These are phyloP conservation scores for Hypothenemus hampei DNA, from an alignment of 1,140 invertebrate species.

Conservation along the genomic window DNA sequence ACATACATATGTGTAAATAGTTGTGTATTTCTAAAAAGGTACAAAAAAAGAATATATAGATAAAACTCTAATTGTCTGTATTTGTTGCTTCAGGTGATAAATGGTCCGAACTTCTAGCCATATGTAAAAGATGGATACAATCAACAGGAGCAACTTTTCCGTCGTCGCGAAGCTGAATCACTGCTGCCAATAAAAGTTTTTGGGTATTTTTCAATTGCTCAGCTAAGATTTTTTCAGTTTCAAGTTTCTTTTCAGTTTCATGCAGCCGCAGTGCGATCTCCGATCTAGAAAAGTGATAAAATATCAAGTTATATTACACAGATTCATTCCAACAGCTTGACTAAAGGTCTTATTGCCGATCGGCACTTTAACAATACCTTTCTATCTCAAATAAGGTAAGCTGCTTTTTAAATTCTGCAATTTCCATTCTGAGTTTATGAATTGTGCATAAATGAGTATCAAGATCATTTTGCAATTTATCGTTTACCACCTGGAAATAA, in stretches of 20 bases:
- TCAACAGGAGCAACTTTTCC: slow-evolving; percentile 18
- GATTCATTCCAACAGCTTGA: no score
- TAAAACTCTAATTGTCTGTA: not conserved
- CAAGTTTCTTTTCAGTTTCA: slow-evolving; percentile 29
- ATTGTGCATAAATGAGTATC: no score
- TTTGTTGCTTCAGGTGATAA: not conserved
- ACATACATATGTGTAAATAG: no score
- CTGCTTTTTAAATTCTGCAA: slow-evolving; percentile 25
- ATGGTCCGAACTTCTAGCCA: slow-evolving; percentile 11
- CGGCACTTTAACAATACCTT: no score
- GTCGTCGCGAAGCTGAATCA: slow-evolving; percentile 25
- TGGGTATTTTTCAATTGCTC: slow-evolving; percentile 28
- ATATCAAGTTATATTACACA: slow-evolving; percentile 1
- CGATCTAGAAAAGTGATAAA: slow-evolving; percentile 20
- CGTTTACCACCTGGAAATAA: no score
- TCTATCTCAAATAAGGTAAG: slow-evolving; percentile 29
- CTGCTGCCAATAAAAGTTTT: slow-evolving; percentile 14
- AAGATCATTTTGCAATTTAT: no score
- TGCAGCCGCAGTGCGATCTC: slow-evolving; percentile 30
- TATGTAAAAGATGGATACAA: slow-evolving; percentile 24
- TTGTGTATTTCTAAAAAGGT: no score
- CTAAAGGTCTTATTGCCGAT: no score
- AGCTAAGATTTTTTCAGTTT: slow-evolving; percentile 27
- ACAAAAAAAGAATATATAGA: no score
- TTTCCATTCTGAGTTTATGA: slow-evolving; percentile 26